Evolutionary conservation across 2,113 vertebrate species (phyloP).

Genomic region (Axis porcinus): DNA sequence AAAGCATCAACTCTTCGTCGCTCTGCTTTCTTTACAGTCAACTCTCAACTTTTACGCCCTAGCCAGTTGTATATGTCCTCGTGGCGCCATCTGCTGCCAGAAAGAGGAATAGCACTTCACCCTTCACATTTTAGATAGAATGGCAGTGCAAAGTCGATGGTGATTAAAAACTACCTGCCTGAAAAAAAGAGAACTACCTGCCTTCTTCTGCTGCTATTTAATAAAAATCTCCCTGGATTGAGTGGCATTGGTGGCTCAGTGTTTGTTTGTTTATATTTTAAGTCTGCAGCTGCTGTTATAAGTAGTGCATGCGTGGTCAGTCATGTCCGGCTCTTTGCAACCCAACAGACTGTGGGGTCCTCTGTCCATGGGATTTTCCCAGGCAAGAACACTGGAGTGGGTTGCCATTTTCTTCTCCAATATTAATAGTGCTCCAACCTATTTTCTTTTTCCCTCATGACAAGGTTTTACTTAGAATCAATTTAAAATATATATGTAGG

Average conservation of each 20-base stretch:
- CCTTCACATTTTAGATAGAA: not conserved
- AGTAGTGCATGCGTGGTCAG: not conserved
- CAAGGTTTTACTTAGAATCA: not conserved
- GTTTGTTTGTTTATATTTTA: not conserved
- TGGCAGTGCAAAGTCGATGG: not conserved
- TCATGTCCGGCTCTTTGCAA: not conserved
- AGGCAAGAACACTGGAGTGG: not conserved
- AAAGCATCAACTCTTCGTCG: not conserved
- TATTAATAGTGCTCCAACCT: not conserved
- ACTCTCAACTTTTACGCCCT: not conserved
- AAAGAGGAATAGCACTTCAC: accelerated
- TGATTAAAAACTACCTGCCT: not conserved
- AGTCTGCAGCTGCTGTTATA: not conserved
- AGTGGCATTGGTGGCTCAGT: not conserved
- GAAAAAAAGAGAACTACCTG: no score
- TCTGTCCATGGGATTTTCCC: not conserved
- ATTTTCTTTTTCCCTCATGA: not conserved
- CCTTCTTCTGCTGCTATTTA: not conserved
- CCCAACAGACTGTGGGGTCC: not conserved
- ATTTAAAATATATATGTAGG: not conserved
- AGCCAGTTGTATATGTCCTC: not conserved
- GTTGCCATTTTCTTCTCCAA: not conserved
- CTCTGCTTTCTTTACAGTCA: not conserved
- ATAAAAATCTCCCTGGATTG: not conserved
- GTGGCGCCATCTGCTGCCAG: not conserved